Percentiles rank a stretch among this genome's conserved stretches.
Conservation (phyloP, 2,888 invertebrate species). For the Dolichomitus sp. region DNA sequence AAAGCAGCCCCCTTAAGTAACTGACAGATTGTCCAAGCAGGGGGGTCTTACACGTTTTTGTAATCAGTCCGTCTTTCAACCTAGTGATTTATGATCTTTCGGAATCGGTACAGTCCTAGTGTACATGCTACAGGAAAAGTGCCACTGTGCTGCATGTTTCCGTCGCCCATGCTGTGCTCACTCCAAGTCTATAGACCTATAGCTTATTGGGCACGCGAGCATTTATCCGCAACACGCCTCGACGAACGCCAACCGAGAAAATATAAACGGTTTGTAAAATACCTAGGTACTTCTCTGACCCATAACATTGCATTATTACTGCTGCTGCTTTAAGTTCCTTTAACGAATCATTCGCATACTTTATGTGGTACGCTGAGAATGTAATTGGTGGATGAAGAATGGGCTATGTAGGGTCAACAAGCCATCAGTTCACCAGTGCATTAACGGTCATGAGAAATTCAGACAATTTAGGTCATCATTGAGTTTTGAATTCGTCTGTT, state of each 20-base stretch:
- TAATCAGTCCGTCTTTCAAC: slow-evolving; percentile 51
- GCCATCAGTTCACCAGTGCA: too few species aligned
- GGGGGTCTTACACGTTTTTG: slow-evolving; percentile 51
- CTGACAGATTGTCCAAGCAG: slow-evolving; percentile 24
- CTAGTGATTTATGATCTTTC: slow-evolving; percentile 51
- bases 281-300: slow-evolving; percentile 66
- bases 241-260: slow-evolving; percentile 75
- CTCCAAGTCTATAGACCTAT: neutral
- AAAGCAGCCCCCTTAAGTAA: slow-evolving; percentile 9
- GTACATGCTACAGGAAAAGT: slow-evolving; percentile 51
- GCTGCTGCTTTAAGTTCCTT: too few species aligned
- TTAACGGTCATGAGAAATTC: too few species aligned
- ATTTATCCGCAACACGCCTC: slow-evolving; percentile 72
- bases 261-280: slow-evolving; percentile 76
- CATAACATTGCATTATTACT: neutral
- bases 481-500: too few species aligned
- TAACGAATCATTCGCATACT: too few species aligned
- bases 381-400: too few species aligned
- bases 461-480: too few species aligned
- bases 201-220: slow-evolving; percentile 5
- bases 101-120: neutral
- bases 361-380: too few species aligned
- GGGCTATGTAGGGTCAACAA: too few species aligned
- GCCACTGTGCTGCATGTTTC: slow-evolving; percentile 64
- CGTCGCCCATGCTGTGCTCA: neutral